A percentile compares a stretch with the other conserved stretches of the same genome.
phyloP scores from a whole-genome alignment of 2,888 invertebrate species.

The Lithophane leautieri region DNA sequence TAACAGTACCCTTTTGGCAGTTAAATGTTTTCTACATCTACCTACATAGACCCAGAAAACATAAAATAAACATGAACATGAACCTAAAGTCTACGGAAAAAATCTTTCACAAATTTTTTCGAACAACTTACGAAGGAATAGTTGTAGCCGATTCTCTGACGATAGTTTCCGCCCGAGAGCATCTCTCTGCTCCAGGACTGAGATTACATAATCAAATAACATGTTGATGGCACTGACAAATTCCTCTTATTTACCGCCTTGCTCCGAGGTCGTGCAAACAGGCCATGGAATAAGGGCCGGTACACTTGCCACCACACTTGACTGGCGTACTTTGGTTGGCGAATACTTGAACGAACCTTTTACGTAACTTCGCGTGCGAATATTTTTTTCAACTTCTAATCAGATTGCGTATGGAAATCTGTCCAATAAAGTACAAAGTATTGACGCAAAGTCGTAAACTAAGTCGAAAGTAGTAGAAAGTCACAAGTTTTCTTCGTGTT shows the following conservation, averaged over 20 bases:
- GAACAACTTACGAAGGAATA: slow-evolving; percentile 55
- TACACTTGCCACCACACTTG: slow-evolving; percentile 44
- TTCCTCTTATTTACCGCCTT: slow-evolving; percentile 64
- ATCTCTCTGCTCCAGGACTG: slow-evolving; percentile 37
- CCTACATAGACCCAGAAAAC: neutral
- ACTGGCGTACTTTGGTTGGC: slow-evolving; percentile 21
- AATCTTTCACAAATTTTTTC: slow-evolving; percentile 32
- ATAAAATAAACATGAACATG: slow-evolving; percentile 31
- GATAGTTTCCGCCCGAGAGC: slow-evolving; percentile 58
- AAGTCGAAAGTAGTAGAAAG: slow-evolving; percentile 42
- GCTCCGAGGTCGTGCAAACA: slow-evolving; percentile 55
- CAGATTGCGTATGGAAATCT: slow-evolving; percentile 57
- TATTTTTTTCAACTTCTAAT: slow-evolving; percentile 62
- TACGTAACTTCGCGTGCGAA: slow-evolving; percentile 49
- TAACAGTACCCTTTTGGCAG: neutral
- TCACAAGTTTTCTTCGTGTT: slow-evolving; percentile 32
- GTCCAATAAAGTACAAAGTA: slow-evolving; percentile 54
- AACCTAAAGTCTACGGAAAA: slow-evolving; percentile 19
- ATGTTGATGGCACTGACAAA: slow-evolving; percentile 64
- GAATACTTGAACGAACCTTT: slow-evolving; percentile 36
- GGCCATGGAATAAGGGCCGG: slow-evolving; percentile 58
- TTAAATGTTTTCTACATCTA: neutral
- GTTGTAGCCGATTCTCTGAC: slow-evolving; percentile 50
- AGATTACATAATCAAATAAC: slow-evolving; percentile 69
- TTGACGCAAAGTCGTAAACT: slow-evolving; percentile 51